Base-by-base conservation (phyloP, 2,888 invertebrate species). In the Junonia oenone region DNA sequence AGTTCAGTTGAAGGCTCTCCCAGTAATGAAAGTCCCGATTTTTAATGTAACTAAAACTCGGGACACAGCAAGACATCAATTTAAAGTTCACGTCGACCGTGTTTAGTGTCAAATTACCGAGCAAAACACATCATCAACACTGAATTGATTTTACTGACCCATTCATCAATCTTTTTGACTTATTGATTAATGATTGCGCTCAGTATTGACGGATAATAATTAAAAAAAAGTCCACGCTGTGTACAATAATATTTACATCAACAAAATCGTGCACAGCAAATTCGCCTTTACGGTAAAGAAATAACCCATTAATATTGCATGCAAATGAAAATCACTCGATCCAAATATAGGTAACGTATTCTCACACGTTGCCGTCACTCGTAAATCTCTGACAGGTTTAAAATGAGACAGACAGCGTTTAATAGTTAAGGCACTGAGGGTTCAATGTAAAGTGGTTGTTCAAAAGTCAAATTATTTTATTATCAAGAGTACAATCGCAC, bases 71-170 rank as follows among this genome's bases (percentile, higher is more conserved):
- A 52, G 51, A 37, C 56, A 63, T 63, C 60, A 58, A 64, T 63
- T 64, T 62, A 58, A 61, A 55, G 50, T 64, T 59, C 61, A 61
- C 66, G 64, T 78, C 69, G 69, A 67, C 72, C 66, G 40, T 78
- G 78, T 79, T 89, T 88, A 89, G 76, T 81, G 89, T 90, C 88
- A 87, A 80, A 89, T 89, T 89, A 87, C 72, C 72, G 72, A 63
- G 73, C 74, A 76, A 81, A 83, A 81, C 77, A 81, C 76, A 78
- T 81, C 83, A 86, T 84, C 82, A 76, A 68, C 66, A 72, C 72
- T 64, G 78, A 82, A 87, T 86, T 85, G 83, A 82, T 86, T 89
- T 81, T 77, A 75, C 72, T 57, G 73, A 68, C 68, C 66, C 78
- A 76, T 83, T 78, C 80, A 90, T 90, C 83, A 88, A 83, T 88